Base-by-base conservation (phyloP, 2,888 invertebrate genomes). In the Agrilus cyanescens region DNA sequence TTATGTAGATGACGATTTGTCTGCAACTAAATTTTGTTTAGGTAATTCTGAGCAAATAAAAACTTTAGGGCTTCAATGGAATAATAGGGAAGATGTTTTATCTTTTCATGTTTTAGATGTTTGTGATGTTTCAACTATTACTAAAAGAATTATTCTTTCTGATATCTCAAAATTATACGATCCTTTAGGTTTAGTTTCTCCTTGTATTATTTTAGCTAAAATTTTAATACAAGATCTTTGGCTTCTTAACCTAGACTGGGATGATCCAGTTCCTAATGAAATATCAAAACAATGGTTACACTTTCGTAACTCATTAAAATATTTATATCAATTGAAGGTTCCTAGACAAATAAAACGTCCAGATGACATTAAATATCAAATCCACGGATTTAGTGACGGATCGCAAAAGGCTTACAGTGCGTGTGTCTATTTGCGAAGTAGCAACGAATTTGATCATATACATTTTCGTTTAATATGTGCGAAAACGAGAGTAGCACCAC, bases 121-220 rank as follows among this genome's bases (percentile, higher is more conserved):
- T n/a, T n/a, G n/a, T n/a, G n/a, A n/a, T n/a, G n/a, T n/a, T n/a
- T n/a, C n/a, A n/a, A n/a, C n/a, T n/a, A n/a, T n/a, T n/a, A n/a
- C n/a, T n/a, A n/a, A n/a, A n/a, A n/a, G n/a, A n/a, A n/a, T n/a
- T n/a, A n/a, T n/a, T n/a, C n/a, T n/a, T n/a, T n/a, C n/a, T n/a
- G n/a, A n/a, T n/a, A n/a, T n/a, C n/a, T n/a, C n/a, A n/a, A 20
- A 43, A 40, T 30, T 36, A 6, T 44, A 32, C 18, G 41, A 45
- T 18, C 44, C 44, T 3, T 15, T 45, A 2, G 34, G 44, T 1
- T 10, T 45, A 10, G 6, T 41, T 4, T 12, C 34, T 3, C 45
- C 41, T 12, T 12, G 13, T 10, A 33, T 37, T 8, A 14, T 41
- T 8, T 7, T 33, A 1, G 41, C 41, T 13, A 44, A 44, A 29